Percentiles rank a stretch among this genome's conserved stretches.
phyloP scores from a whole-genome alignment of 2,113 vertebrate species.

The Stomatorhinus ivindoensis region DNA sequence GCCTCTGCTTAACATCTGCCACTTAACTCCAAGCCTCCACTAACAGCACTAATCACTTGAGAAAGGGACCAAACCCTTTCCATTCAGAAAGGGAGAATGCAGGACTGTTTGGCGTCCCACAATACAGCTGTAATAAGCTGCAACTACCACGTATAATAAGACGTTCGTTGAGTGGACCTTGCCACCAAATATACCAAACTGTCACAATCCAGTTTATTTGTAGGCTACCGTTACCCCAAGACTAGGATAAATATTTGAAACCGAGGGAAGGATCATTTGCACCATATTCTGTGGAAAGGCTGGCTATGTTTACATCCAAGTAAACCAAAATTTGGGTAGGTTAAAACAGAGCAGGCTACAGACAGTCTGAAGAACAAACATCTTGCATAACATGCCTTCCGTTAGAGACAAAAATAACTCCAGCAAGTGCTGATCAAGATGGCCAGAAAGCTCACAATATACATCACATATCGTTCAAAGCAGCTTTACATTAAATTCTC shows the following conservation, averaged over 20 bases:
- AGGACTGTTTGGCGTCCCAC: not conserved
- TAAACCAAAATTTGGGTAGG: not conserved
- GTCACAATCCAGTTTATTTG: not conserved
- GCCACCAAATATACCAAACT: not conserved
- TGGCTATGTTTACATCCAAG: not conserved
- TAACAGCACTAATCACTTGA: not conserved
- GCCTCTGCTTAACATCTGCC: not conserved
- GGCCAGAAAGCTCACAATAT: not conserved
- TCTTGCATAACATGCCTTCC: conserved; percentile 42
- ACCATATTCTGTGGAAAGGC: not conserved
- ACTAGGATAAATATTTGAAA: not conserved
- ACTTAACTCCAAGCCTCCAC: not conserved
- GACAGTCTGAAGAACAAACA: conserved; percentile 17
- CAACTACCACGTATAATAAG: not conserved
- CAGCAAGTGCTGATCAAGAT: not conserved
- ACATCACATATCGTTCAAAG: not conserved
- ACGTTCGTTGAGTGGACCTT: not conserved
- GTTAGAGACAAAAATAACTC: conserved; percentile 36
- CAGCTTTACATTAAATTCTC: not conserved
- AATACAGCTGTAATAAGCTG: not conserved
- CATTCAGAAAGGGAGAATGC: not conserved
- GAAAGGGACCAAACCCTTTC: not conserved
- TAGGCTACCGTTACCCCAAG: not conserved
- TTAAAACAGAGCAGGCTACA: not conserved
- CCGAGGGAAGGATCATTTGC: not conserved